Conservation (phyloP, 1,140 invertebrate species). For the Cotesia typhae region DNA sequence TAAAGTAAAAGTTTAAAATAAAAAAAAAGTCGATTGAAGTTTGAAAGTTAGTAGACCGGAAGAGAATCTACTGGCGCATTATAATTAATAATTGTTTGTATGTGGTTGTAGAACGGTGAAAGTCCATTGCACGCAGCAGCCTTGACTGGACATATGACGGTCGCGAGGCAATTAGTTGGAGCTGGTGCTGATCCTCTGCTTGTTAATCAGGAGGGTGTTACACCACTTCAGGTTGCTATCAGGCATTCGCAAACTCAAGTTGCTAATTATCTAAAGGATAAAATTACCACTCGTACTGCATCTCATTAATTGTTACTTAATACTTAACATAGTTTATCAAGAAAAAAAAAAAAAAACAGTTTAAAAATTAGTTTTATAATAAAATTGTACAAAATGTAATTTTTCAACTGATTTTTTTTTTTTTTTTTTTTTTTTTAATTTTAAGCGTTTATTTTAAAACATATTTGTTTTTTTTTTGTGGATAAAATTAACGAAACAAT, state of each 20-base stretch:
- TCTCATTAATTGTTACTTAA: constrained; percentile 22
- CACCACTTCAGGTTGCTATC: constrained; percentile 72
- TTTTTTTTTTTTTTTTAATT: no score
- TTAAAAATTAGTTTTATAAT: neutral
- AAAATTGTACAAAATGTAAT: constrained; percentile 1
- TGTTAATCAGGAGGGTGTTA: constrained; percentile 76
- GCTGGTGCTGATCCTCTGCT: constrained; percentile 75
- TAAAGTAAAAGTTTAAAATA: no score
- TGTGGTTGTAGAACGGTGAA: constrained; percentile 82
- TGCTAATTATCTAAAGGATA: constrained; percentile 68
- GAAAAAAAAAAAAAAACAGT: no score
- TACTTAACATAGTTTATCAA: neutral
- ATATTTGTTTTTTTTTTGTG: no score
- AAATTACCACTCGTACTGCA: constrained; percentile 53
- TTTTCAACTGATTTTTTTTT: neutral
- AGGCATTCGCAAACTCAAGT: constrained; percentile 69
- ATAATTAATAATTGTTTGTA: constrained; percentile 10
- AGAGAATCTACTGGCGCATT: constrained; percentile 8
- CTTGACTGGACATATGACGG: constrained; percentile 84
- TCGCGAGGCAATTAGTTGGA: constrained; percentile 79
- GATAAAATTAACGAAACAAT: no score
- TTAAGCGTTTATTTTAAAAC: no score
- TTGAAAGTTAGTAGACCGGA: constrained; percentile 3
- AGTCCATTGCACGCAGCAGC: constrained; percentile 88
- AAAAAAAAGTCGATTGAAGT: neutral